These are phyloP conservation scores for Diarsia brunnea DNA, from an alignment of 2,888 invertebrate genomes.

Conservation along the genomic window DNA sequence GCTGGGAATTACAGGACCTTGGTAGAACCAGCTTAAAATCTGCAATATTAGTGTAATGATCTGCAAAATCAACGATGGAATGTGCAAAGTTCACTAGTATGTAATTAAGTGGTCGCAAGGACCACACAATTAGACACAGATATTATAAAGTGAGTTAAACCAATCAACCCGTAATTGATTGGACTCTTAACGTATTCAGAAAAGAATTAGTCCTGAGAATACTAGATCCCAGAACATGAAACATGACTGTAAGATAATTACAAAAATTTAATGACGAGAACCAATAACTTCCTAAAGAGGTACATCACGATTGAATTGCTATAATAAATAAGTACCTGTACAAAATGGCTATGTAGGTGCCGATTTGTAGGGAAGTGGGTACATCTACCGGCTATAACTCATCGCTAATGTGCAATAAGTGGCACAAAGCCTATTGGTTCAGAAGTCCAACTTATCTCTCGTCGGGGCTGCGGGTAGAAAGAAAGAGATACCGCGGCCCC, in stretches of 20 bases:
- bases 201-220: too few relatives aligned
- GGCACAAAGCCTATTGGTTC: not conserved
- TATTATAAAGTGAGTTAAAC: conserved; percentile 10
- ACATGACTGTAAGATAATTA: too few relatives aligned
- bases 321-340: conserved; percentile 5
- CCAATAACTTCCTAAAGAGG: conserved; percentile 12
- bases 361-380: conserved; percentile 1
- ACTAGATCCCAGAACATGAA: too few relatives aligned
- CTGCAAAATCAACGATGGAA: not conserved
- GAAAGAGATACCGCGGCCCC: too few relatives aligned
- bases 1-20: not conserved
- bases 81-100: not conserved
- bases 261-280: conserved; percentile 2
- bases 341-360: conserved; percentile 14
- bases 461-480: too few relatives aligned
- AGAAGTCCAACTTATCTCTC: conserved; percentile 28
- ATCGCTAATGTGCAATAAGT: conserved; percentile 18
- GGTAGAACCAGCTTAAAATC: not conserved
- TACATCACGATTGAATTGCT: conserved; percentile 18
- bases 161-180: conserved; percentile 19
- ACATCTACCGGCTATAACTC: conserved; percentile 21
- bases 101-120: not conserved
- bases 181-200: too few relatives aligned
- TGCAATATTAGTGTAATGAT: not conserved
- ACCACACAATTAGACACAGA: conserved; percentile 2